Percentiles rank a stretch among this genome's conserved stretches.
phyloP scores from a whole-genome alignment of 2,888 invertebrate genomes.

The Entomobrya proxima region DNA sequence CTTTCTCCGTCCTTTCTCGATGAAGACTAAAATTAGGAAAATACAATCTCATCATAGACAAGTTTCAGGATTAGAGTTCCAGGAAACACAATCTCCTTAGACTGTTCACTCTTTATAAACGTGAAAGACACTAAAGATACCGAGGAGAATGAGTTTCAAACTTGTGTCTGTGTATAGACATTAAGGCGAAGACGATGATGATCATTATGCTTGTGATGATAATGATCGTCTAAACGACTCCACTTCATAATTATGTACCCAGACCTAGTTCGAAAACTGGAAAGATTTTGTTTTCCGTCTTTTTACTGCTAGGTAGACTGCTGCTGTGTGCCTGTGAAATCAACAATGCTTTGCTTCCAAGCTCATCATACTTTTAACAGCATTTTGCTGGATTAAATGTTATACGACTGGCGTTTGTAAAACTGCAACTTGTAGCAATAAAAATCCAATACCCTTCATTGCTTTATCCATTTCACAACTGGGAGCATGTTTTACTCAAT shows the following conservation, averaged over 20 bases:
- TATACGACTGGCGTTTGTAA: too few species aligned
- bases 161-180: neutral
- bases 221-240: neutral
- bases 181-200: neutral
- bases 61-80: conserved; percentile 8
- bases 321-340: too few species aligned
- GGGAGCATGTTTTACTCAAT: too few species aligned
- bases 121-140: neutral
- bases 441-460: too few species aligned
- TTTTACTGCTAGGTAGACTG: too few species aligned
- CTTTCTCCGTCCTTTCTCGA: neutral
- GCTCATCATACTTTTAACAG: too few species aligned
- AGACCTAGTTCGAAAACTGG: neutral
- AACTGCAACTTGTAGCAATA: too few species aligned
- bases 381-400: too few species aligned
- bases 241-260: neutral
- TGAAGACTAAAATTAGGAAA: neutral
- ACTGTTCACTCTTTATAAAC: neutral
- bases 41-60: neutral
- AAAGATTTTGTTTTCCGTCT: neutral
- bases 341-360: too few species aligned
- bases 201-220: conserved; percentile 11
- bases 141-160: neutral
- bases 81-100: neutral
- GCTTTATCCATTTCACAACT: too few species aligned